Conservation (phyloP, 2,888 invertebrate species). For the Leptogaster cylindrica region DNA sequence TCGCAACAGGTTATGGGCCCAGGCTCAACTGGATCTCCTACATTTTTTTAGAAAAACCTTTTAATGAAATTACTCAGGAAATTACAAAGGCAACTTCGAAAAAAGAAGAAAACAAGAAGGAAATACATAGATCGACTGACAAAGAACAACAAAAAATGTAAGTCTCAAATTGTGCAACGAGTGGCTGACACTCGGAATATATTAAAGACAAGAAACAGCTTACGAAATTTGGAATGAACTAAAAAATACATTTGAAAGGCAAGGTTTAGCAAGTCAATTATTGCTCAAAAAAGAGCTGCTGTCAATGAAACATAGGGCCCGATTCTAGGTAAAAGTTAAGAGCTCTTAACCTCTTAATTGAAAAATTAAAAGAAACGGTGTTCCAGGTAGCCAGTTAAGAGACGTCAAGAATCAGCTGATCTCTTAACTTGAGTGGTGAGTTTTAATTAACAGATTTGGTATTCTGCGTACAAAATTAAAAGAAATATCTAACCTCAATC, state of each 20-base stretch:
- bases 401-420: too few species aligned
- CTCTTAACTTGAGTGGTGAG: too few species aligned
- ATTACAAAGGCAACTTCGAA: background rate
- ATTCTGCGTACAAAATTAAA: too few species aligned
- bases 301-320: background rate
- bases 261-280: conserved; percentile 50
- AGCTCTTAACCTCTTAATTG: too few species aligned
- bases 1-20: too few species aligned
- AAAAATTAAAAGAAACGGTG: too few species aligned
- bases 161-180: conserved; percentile 50
- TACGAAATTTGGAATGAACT: conserved; percentile 49
- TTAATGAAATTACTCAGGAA: background rate
- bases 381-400: too few species aligned
- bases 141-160: conserved; percentile 44
- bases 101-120: conserved; percentile 21
- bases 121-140: conserved; percentile 34
- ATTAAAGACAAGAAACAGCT: conserved; percentile 50
- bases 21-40: conserved; percentile 42
- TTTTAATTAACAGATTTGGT: too few species aligned
- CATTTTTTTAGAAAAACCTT: conserved; percentile 38
- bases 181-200: conserved; percentile 52
- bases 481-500: too few species aligned
- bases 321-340: too few species aligned
- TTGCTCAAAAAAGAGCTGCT: conserved; percentile 49
- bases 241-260: conserved; percentile 44